Evolutionary conservation across 2,113 vertebrate species (phyloP), one percentile per base, ranked within the genome.

Genomic region (Pterocles burchelli): DNA sequence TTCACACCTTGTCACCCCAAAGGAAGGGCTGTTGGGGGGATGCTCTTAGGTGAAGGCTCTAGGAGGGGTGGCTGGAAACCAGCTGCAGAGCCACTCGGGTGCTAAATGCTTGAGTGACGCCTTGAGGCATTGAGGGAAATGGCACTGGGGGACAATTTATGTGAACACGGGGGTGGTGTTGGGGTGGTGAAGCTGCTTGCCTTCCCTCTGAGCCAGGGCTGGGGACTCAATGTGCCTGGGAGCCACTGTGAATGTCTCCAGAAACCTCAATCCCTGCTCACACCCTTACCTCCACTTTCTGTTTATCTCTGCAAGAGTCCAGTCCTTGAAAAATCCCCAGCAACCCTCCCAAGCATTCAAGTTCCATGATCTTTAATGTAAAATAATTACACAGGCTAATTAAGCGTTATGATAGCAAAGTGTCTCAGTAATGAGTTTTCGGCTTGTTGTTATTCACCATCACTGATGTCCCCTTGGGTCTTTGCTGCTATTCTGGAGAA

Each of bases 321-420:
- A 78, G 61, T 34, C 52, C 73, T 85, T 81, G 71, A 91, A 89
- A 91, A 34, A 46, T n/a, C 31, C 46, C 18, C 55, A 63, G 25
- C 25, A 46, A 49, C 33, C 51, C 36, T 87, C 73, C 28, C n/a
- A 84, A 71, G 46, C 55, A 38, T 58, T 94, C 68, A 63, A 83
- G 9, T 82, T 91, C 58, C 71, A 45, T 1, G 17, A 25, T 66
- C 17, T 25, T 73, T 16, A 4, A 41, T 22, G 49, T 58, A 66
- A 94, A 94, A 87, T 72, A 91, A 93, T 85, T 88, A 85, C 19
- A 28, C 11, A 3, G 67, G 67, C 63, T 93, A 95, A 74, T 90
- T 80, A 93, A 83, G 31, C 1, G 2, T 83, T 72, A 85, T 33
- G 36, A 72, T 38, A 85, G n/a, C 71, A 43, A 62, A 83, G 31